phyloP scores from a whole-genome alignment of 2,113 vertebrate species.

The Leucopsar rothschildi region DNA sequence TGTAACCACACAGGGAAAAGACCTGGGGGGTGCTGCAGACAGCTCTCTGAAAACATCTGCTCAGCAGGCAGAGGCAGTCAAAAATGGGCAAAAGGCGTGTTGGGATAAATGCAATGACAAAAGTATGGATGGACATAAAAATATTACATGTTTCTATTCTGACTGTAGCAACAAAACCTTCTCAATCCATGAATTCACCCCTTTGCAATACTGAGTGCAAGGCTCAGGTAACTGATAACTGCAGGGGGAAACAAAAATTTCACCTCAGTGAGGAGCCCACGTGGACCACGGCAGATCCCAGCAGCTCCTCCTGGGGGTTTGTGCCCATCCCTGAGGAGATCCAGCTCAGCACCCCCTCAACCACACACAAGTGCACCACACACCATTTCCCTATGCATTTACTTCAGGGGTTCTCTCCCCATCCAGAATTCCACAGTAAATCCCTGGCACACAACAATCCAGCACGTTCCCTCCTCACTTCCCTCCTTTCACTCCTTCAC shows the following conservation, averaged over 20 bases:
- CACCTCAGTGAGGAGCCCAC: not conserved
- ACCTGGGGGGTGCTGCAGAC: constrained; percentile 17
- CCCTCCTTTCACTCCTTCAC: not conserved
- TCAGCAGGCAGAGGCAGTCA: not conserved
- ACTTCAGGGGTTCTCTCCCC: not conserved
- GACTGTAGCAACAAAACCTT: not conserved
- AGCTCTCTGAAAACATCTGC: constrained; percentile 52
- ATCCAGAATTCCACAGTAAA: not conserved
- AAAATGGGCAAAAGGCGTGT: not conserved
- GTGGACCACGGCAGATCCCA: accelerated
- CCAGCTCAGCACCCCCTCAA: not conserved
- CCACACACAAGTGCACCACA: not conserved
- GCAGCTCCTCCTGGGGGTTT: not conserved
- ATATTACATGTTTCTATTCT: not conserved
- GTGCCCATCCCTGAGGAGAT: not conserved
- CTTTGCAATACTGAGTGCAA: not conserved
- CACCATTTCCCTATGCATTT: not conserved
- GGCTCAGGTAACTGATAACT: not conserved
- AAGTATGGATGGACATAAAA: not conserved
- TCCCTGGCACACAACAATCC: not conserved
- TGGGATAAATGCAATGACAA: not conserved
- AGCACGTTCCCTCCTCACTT: accelerated
- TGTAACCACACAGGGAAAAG: constrained; percentile 40
- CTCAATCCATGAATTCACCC: not conserved
- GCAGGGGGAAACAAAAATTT: not conserved